Evolutionary conservation across 2,888 invertebrate species (phyloP), one percentile per base, ranked within the genome.

Genomic region (Agrenia bidenticulata): DNA sequence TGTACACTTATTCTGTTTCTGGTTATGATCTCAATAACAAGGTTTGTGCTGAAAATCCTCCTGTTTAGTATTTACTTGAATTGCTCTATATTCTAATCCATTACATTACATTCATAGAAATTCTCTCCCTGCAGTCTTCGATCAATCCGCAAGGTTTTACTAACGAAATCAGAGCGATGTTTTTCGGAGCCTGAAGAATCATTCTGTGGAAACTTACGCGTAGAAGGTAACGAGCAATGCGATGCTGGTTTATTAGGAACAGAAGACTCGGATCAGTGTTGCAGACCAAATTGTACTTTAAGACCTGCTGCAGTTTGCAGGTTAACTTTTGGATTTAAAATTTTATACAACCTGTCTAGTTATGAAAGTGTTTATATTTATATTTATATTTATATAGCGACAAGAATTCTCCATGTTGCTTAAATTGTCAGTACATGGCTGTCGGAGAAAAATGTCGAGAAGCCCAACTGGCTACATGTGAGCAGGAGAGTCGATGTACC

Each of bases 11-110:
- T 81, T 93, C 93, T 76, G 94, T 95, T 69, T 93, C 92, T 80
- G 96, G 96, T 15, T 96, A 95, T 78, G 95, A 97, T 80, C 89
- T 91, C 64, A 97, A 97, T 79, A 97, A 97, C 78, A 91, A 93
- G 86, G 93, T 91, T 45, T 15, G 45, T 45, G n/a, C n/a, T n/a
- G n/a, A n/a, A n/a, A n/a, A n/a, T n/a, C n/a, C n/a, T n/a, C n/a
- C 11, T 39, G 11, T 39, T 39, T 39, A 15, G n/a, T n/a, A n/a
- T n/a, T n/a, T n/a, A n/a, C n/a, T n/a, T n/a, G n/a, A n/a, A n/a
- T n/a, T n/a, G n/a, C n/a, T 19, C 41, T 1, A 26, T 53, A 21
- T 24, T 63, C 59, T 77, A 81, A n/a, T n/a, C n/a, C n/a, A n/a
- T n/a, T n/a, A n/a, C n/a, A n/a, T n/a, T n/a, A n/a, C n/a, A n/a